A percentile compares a stretch with the other conserved stretches of the same genome.
phyloP scores from a whole-genome alignment of 2,888 invertebrate species.

The Psylliodes chrysocephalus region DNA sequence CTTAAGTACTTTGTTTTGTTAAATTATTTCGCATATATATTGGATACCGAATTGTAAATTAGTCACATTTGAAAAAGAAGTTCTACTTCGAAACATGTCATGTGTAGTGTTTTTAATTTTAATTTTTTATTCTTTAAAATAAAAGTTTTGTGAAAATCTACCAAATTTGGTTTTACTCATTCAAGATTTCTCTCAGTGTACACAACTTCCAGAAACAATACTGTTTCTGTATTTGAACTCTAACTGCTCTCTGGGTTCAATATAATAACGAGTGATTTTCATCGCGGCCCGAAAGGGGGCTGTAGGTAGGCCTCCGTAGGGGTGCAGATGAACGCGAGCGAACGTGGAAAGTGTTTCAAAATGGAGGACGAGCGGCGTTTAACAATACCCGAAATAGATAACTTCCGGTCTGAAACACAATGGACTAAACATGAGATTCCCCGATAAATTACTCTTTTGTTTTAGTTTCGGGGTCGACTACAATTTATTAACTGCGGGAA shows the following conservation, averaged over 20 bases:
- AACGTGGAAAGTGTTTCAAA: conserved; percentile 10
- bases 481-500: conserved; percentile 19
- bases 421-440: conserved; percentile 19
- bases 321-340: background rate
- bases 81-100: too few species aligned
- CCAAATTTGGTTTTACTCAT: too few species aligned
- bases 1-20: too few species aligned
- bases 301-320: background rate
- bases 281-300: background rate
- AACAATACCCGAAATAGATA: conserved; percentile 25
- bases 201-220: too few species aligned
- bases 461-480: conserved; percentile 7
- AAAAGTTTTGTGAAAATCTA: too few species aligned
- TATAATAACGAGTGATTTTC: background rate
- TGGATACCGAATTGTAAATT: too few species aligned
- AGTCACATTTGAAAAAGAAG: too few species aligned
- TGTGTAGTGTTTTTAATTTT: too few species aligned
- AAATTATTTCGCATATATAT: too few species aligned
- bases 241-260: background rate
- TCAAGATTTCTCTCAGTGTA: too few species aligned
- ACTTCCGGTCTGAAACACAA: conserved; percentile 16
- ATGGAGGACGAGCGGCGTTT: background rate
- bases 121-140: too few species aligned
- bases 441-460: conserved; percentile 26
- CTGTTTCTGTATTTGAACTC: too few species aligned